A percentile compares a stretch with the other conserved stretches of the same genome.
Evolutionary conservation across 2,797 vertebrate genomes (phyloP).

Genomic region (Halcyon leucocephala): DNA sequence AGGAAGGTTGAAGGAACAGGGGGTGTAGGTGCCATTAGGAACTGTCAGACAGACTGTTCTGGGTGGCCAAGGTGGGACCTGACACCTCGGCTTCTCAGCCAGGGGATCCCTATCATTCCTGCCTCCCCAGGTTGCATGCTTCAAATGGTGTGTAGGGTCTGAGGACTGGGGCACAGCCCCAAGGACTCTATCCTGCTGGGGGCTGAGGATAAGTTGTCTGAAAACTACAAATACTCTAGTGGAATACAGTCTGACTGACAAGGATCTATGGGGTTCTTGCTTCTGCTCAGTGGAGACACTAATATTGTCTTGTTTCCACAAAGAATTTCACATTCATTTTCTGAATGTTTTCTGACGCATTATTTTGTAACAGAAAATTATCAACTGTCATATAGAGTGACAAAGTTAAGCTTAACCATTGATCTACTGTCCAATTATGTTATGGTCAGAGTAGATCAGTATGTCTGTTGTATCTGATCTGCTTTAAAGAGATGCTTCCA

Average conservation of each 20-base stretch:
- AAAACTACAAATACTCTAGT: not conserved
- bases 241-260: not conserved
- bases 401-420: not conserved
- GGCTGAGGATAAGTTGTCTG: not conserved
- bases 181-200: not conserved
- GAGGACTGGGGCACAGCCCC: not conserved
- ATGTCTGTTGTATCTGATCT: not conserved
- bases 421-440: not conserved
- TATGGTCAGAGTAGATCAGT: not conserved
- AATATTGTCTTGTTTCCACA: not conserved
- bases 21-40: rapidly evolving
- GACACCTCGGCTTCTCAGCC: rapidly evolving
- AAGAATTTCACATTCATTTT: constrained; percentile 21
- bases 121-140: not conserved
- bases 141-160: not conserved
- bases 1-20: not conserved
- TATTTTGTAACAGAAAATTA: not conserved
- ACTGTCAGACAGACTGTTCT: not conserved
- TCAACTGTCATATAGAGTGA: not conserved
- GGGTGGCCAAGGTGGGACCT: not conserved
- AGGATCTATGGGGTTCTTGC: not conserved
- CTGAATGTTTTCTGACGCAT: not conserved
- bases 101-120: not conserved
- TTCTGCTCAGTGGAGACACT: not conserved
- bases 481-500: not conserved